Evolutionary conservation across 2,888 invertebrate species (phyloP), one percentile per base, ranked within the genome.

Genomic region (Laspeyria flexula): DNA sequence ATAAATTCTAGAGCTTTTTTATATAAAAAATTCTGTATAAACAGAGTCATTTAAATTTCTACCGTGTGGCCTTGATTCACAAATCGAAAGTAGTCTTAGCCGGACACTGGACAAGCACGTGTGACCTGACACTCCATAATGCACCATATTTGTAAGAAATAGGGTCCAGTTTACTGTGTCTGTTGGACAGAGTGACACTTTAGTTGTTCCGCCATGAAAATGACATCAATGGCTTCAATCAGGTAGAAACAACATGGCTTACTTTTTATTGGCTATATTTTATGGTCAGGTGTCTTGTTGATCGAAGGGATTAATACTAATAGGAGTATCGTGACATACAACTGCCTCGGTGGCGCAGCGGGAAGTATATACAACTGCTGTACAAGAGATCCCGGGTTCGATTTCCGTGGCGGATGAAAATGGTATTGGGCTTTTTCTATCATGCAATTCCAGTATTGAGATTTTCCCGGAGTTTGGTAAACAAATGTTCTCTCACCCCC

Each of bases 31-130:
- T 45, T 46, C 44, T 58, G 37, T 35, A 30, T 11, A 50, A 25
- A 44, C 38, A 30, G 3, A 5, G 23, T 51, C 34, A 61, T 65
- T 55, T 55, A 77, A 83, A 83, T 86, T 85, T 85, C 83, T 84
- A 84, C 79, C 59, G 37, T 50, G 9, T 37, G 57, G 77, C 87
- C 87, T 87, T 87, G 83, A 85, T 87, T 78, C 70, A 70, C 65
- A 58, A 79, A 85, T 83, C 77, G 87, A 87, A 87, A 87, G 87
- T 86, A 79, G 82, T 61, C 56, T 43, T 49, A 80, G 69, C 82
- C 83, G 81, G 83, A 83, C 82, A 54, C 63, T 39, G 54, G 43
- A 45, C 60, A 55, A 40, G 56, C 64, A 61, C 65, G 56, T 53
- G 59, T 60, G 44, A 18, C 35, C 41, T 21, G 40, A 29, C 43